Evolutionary conservation across 1,140 invertebrate genomes (phyloP), one percentile per base, ranked within the genome.

Genomic region (Cherax quadricarinatus): DNA sequence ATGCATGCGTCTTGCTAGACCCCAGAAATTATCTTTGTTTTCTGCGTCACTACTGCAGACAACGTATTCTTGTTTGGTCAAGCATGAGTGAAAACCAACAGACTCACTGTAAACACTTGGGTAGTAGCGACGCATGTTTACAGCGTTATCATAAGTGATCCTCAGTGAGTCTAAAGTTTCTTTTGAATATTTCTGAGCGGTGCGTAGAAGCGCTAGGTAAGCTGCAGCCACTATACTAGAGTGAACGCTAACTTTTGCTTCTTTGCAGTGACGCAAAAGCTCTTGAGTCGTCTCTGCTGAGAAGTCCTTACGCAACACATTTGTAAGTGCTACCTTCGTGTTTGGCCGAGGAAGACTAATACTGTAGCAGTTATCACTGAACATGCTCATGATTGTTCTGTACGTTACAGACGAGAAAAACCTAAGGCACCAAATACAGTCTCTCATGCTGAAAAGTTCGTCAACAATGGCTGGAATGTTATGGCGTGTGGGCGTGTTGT

Each of bases 71-170:
- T 90, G 80, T 16, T 81, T 57, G 6, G 66, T 73, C 14, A 91
- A 48, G 10, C 80, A 82, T 16, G 89, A 60, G 60, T 86, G 75
- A 57, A 53, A 88, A 7, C 92, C 92, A 24, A 75, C 51, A 60
- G 60, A 41, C 75, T 93, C 92, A 14, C 53, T n/a, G 41, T 93
- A 57, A 24, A 80, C 30, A 10, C 75, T 21, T 6, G 16, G 16
- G 49, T 86, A 81, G 48, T 82, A 93, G 24, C 92, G 80, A 4
- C 92, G 86, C 10, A 93, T n/a, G 75, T 93, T 93, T 4, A 93
- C 89, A 48, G 53, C 24, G 70, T 86, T 62, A 24, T 79, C 70
- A 30, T 88, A 75, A 79, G 82, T 84, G 24, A 92, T 82, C 48
- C 70, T 41, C 24, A 88, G 49, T 62, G 81, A 14, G 7, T 88